These are phyloP conservation scores for Ceyx margarethae DNA, from an alignment of 2,113 vertebrate genomes.

Conservation along the genomic window DNA sequence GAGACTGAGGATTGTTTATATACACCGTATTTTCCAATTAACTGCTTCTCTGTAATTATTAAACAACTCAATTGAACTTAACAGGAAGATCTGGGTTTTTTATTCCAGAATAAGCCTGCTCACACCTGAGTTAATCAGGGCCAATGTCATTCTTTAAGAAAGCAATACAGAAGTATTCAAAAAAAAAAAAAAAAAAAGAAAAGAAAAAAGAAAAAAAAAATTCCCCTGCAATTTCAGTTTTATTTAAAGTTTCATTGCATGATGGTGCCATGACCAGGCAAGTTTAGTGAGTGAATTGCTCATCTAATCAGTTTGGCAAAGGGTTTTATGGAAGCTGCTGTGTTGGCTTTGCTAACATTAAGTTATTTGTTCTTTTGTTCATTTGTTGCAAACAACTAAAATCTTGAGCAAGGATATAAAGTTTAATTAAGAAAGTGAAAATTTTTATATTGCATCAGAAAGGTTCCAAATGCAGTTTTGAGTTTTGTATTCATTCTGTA, in stretches of 20 bases:
- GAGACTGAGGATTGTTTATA: neutral
- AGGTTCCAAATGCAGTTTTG: slow-evolving; percentile 21
- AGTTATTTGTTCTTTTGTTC: slow-evolving; percentile 61
- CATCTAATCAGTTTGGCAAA: slow-evolving; percentile 83
- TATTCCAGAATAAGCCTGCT: neutral
- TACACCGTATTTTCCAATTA: neutral
- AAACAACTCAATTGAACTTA: slow-evolving; percentile 18
- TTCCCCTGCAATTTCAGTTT: slow-evolving; percentile 36
- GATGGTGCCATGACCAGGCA: slow-evolving; percentile 61
- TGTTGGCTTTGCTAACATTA: slow-evolving; percentile 60
- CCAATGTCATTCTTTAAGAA: slow-evolving; percentile 19
- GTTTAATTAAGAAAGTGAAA: neutral
- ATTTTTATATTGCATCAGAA: neutral
- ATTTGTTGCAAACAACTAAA: slow-evolving; percentile 66
- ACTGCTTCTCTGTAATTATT: slow-evolving; percentile 35
- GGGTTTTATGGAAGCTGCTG: slow-evolving; percentile 66
- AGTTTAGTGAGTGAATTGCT: slow-evolving; percentile 76
- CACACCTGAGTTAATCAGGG: neutral
- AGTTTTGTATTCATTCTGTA: neutral
- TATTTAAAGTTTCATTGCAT: slow-evolving; percentile 54
- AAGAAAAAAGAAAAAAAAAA: neutral
- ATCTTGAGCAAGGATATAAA: neutral
- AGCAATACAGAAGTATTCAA: neutral
- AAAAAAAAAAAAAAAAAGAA: neutral
- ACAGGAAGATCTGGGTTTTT: neutral